These are phyloP conservation scores for Pseudonaja textilis DNA, from an alignment of 2,113 vertebrate genomes.

Conservation along the genomic window DNA sequence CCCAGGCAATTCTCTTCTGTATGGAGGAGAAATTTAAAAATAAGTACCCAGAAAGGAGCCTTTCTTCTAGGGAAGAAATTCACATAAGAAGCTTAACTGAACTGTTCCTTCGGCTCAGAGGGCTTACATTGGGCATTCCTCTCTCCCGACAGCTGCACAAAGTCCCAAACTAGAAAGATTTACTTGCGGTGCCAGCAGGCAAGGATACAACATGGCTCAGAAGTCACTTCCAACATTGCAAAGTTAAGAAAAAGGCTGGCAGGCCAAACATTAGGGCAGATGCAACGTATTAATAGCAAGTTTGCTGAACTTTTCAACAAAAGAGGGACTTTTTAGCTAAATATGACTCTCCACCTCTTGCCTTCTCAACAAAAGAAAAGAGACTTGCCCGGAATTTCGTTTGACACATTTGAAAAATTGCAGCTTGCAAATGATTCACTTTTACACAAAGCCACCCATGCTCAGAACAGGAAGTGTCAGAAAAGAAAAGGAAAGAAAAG, in stretches of 20 bases:
- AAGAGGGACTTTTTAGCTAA: neutral
- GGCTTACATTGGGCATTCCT: neutral
- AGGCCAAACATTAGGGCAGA: neutral
- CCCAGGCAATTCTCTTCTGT: constrained; percentile 2
- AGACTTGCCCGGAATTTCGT: neutral
- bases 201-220: neutral
- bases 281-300: neutral
- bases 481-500: neutral
- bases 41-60: neutral
- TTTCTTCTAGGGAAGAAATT: neutral
- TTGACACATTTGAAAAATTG: neutral
- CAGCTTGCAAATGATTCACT: neutral
- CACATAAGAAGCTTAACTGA: constrained; percentile 9
- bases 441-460: neutral
- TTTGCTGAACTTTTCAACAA: neutral
- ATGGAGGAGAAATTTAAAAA: neutral
- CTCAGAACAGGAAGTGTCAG: neutral
- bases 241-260: neutral
- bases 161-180: neutral
- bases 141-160: neutral
- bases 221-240: neutral
- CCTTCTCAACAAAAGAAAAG: neutral
- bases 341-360: neutral
- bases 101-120: constrained; percentile 9
- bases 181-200: neutral